These are phyloP conservation scores for Xiphydria camelus DNA, from an alignment of 2,888 invertebrate species.

Conservation along the genomic window DNA sequence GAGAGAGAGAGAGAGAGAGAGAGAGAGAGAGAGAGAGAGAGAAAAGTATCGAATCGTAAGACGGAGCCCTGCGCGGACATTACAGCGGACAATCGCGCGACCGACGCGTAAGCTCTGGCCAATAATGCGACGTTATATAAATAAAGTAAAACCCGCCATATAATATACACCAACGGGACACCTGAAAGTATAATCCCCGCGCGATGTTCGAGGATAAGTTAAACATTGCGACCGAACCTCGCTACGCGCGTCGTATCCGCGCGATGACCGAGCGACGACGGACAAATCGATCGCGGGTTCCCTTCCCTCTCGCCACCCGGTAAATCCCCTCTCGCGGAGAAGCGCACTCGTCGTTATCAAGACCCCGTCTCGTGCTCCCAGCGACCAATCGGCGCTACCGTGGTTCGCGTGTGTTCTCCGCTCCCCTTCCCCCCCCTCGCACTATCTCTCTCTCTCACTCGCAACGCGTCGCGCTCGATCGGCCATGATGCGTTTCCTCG, in stretches of 20 bases:
- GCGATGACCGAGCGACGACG: no score
- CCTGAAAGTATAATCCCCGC: background rate
- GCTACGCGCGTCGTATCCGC: no score
- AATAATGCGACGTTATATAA: background rate
- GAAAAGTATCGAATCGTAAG: background rate
- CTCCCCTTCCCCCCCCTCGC: conserved; percentile 1
- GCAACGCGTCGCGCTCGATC: conserved; percentile 7
- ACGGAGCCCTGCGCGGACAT: background rate
- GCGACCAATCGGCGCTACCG: conserved; percentile 5
- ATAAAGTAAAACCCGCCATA: conserved; percentile 1
- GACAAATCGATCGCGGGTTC: conserved; percentile 1
- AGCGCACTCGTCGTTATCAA: conserved; percentile 12
- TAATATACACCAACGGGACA: background rate
- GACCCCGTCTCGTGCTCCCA: conserved; percentile 2
- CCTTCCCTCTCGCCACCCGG: background rate
- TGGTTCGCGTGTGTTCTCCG: background rate
- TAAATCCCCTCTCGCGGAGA: background rate
- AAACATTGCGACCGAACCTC: no score
- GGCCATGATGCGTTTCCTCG: conserved; percentile 8
- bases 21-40: no score
- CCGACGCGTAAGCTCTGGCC: background rate
- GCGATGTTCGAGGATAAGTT: no score
- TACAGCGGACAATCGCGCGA: no score
- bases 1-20: no score
- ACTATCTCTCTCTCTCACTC: background rate